Evolutionary conservation across 2,797 vertebrate species (phyloP), one percentile per base, ranked within the genome.

Genomic region (Alectoris magna): DNA sequence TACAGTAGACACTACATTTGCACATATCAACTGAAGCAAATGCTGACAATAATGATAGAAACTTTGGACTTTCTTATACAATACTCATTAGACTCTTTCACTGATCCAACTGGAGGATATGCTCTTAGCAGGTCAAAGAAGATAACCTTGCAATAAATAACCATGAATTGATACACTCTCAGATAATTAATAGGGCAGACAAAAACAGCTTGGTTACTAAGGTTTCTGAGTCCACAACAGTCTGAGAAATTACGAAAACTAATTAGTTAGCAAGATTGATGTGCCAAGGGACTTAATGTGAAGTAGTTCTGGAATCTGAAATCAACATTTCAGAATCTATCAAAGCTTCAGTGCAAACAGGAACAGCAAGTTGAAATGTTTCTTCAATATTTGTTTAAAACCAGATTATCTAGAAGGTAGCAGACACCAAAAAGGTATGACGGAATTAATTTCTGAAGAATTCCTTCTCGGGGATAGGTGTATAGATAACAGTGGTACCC

Each of bases 261-360:
- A 93, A 95, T 96, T 92, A 93, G 60, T 67, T 87, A 80, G 74
- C 3, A 66, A 68, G 69, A 77, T 2, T 64, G 73, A 85, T 68
- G 51, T 83, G 69, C 75, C 69, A 27, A 58, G 82, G 63, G 83
- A 80, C 11, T 69, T 62, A 85, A 60, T 29, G 67, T 27, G 67
- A 66, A 81, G 70, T 59, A 83, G 81, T 64, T 76, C 49, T 85
- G 87, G 71, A 88, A 60, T 75, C 49, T 75, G 60, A 81, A 93
- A 49, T 73, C 58, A 85, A 77, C 39, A 46, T 82, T 83, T 91
- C 66, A 39, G 85, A 87, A 85, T 62, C 68, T 73, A 5, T 64
- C 41, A 39, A 44, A 89, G 77, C 24, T 41, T 39, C 60, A 8
- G 6, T 38, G 68, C 31, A 44, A 80, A 69, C 12, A 46, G n/a